Percentiles rank a stretch among this genome's conserved stretches.
Conservation (phyloP, 2,888 invertebrate genomes). For the Ctena decussata region DNA sequence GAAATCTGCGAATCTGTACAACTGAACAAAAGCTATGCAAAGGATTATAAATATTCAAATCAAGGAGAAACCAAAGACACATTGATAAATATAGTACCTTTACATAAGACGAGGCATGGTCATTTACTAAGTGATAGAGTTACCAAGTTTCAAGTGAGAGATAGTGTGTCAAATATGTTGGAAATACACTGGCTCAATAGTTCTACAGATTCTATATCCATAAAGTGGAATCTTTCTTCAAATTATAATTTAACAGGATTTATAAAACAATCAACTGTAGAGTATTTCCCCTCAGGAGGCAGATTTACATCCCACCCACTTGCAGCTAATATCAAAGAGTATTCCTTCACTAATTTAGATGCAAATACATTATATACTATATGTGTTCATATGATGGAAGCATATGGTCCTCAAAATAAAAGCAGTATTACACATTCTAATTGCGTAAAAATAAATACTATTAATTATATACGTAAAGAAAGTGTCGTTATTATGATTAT, state of each 20-base stretch:
- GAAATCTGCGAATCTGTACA: background rate
- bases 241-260: conserved; percentile 41
- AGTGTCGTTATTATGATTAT: conserved; percentile 63
- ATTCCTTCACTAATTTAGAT: conserved; percentile 47
- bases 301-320: conserved; percentile 60
- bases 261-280: conserved; percentile 46
- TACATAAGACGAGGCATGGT: background rate
- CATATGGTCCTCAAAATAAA: conserved; percentile 41
- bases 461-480: conserved; percentile 64
- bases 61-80: background rate
- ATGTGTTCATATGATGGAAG: conserved; percentile 56
- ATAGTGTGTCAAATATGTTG: conserved; percentile 8
- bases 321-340: conserved; percentile 27
- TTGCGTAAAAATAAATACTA: conserved; percentile 66
- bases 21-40: conserved; percentile 1
- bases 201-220: conserved; percentile 50
- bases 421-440: conserved; percentile 61
- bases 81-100: background rate
- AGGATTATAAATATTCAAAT: background rate
- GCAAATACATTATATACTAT: conserved; percentile 55
- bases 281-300: conserved; percentile 54
- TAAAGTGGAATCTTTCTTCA: conserved; percentile 33
- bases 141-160: background rate
- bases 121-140: background rate
- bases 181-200: conserved; percentile 59